Evolutionary conservation across 1,140 invertebrate genomes (phyloP).

Genomic region (Temnothorax nylanderi): DNA sequence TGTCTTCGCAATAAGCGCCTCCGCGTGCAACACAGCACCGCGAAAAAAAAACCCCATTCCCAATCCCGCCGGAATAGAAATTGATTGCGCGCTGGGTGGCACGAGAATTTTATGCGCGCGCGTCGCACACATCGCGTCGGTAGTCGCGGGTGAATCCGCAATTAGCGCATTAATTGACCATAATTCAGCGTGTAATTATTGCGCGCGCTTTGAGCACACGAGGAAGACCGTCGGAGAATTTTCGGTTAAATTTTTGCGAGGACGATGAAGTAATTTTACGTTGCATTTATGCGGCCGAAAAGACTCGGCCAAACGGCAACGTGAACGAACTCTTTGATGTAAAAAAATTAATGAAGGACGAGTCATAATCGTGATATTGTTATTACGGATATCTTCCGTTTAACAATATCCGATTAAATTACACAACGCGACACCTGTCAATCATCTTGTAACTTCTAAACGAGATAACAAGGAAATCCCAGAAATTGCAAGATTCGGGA

Average conservation of each 20-base stretch:
- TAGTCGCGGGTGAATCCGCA: slow-evolving; percentile 78
- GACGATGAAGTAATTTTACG: slow-evolving; percentile 44
- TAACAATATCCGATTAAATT: background rate
- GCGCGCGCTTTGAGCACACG: background rate
- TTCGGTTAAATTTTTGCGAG: slow-evolving; percentile 44
- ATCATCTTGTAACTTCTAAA: background rate
- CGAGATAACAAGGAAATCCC: background rate
- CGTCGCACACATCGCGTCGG: background rate
- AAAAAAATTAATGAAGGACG: background rate
- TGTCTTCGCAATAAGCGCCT: slow-evolving; percentile 36
- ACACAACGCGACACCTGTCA: background rate
- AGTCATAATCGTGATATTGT: background rate
- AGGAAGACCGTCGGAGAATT: slow-evolving; percentile 11
- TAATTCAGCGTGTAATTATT: slow-evolving; percentile 83
- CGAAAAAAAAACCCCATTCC: slow-evolving; percentile 72
- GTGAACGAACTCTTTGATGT: background rate
- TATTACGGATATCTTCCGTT: background rate
- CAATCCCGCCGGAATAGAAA: slow-evolving; percentile 74
- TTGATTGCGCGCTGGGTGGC: slow-evolving; percentile 78
- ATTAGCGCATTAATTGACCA: slow-evolving; percentile 84
- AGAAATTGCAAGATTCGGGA: slow-evolving; percentile 8
- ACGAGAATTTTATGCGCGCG: background rate
- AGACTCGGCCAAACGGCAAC: background rate
- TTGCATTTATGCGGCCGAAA: slow-evolving; percentile 31
- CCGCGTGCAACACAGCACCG: background rate